Conservation (phyloP, 1,140 invertebrate genomes). For the Mylabris phalerata region DNA sequence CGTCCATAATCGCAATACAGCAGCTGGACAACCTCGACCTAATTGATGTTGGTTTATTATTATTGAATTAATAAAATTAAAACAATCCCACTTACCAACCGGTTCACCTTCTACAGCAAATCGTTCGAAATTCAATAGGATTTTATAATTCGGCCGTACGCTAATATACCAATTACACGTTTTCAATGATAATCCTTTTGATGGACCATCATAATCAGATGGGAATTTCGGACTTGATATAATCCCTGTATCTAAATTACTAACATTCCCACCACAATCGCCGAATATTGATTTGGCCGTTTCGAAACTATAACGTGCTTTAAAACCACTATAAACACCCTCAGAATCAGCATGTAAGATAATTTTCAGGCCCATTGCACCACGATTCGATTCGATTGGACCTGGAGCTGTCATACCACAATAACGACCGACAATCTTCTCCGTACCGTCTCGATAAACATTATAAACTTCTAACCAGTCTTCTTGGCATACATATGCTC, state of each 20-base stretch:
- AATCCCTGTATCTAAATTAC: constrained; percentile 71
- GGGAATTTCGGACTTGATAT: constrained; percentile 83
- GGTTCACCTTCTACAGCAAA: constrained; percentile 88
- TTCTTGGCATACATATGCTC: constrained; percentile 70
- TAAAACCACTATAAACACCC: constrained; percentile 83
- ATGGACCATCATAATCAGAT: constrained; percentile 72
- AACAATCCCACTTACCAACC: constrained; percentile 52
- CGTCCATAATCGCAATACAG: constrained; percentile 82
- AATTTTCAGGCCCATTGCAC: constrained; percentile 74
- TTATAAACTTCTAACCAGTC: constrained; percentile 93
- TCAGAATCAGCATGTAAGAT: constrained; percentile 77
- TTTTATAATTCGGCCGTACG: constrained; percentile 69
- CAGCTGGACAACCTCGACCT: constrained; percentile 85
- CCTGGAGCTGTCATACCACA: constrained; percentile 79
- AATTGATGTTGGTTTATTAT: not conserved
- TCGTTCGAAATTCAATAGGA: constrained; percentile 79
- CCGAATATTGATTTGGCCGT: constrained; percentile 79
- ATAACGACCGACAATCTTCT: constrained; percentile 78
- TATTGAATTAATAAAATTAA: not conserved
- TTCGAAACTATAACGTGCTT: constrained; percentile 80
- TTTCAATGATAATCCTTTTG: constrained; percentile 64
- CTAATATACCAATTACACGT: constrained; percentile 91
- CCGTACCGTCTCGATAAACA: constrained; percentile 69
- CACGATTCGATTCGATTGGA: constrained; percentile 81
- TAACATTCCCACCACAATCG: constrained; percentile 88